A percentile compares a stretch with the other conserved stretches of the same genome.
Evolutionary conservation across 2,113 vertebrate genomes (phyloP).

Genomic region (Neodon shergylaensis): DNA sequence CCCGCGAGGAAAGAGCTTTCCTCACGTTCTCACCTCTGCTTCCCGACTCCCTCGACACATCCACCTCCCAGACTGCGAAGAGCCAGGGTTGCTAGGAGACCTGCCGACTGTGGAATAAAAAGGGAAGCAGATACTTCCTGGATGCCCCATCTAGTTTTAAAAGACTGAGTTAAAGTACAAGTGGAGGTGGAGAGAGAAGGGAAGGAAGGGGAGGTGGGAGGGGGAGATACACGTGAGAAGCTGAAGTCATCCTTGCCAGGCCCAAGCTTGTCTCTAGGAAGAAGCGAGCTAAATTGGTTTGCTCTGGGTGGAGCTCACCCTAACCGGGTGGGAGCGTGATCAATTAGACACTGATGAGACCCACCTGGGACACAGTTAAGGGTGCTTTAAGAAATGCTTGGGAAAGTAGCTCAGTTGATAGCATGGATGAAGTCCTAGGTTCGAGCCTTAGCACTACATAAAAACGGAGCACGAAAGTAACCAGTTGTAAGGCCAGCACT

Average conservation of each 20-base stretch:
- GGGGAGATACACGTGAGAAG: background rate
- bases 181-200: background rate
- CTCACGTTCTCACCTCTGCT: conserved; percentile 61
- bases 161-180: background rate
- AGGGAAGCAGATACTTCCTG: conserved; percentile 37
- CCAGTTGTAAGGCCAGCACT: background rate
- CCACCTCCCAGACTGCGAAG: background rate
- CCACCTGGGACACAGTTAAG: background rate
- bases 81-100: conserved; percentile 78
- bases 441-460: background rate
- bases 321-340: background rate
- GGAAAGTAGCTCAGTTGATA: background rate
- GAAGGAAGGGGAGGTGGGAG: background rate
- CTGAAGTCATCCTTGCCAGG: background rate
- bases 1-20: conserved; percentile 25
- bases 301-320: background rate
- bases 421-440: background rate
- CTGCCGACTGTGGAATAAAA: background rate
- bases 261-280: background rate
- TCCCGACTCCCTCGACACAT: conserved; percentile 21
- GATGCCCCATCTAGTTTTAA: conserved; percentile 14
- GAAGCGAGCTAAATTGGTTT: background rate
- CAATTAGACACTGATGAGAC: background rate
- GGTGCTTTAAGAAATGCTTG: background rate
- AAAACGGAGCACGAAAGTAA: background rate